Conservation (phyloP, 2,797 vertebrate genomes). For the Apogon talboti region DNA sequence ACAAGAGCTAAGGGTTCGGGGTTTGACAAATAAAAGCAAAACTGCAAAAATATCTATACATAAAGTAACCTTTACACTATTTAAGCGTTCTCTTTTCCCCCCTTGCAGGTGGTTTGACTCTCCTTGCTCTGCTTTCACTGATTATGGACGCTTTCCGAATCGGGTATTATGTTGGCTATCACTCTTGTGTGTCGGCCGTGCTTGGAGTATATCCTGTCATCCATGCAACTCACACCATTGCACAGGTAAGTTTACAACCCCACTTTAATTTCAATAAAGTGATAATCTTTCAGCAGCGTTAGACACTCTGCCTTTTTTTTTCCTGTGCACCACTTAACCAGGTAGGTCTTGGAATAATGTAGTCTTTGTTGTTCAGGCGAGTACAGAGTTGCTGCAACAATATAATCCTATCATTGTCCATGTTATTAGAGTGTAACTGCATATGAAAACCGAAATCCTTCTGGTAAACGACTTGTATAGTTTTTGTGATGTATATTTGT, state of each 20-base stretch:
- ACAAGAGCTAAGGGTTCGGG: background rate
- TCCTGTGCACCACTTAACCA: conserved; percentile 47
- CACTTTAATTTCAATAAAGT: conserved; percentile 52
- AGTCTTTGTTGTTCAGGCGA: conserved; percentile 73
- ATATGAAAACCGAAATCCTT: conserved; percentile 41
- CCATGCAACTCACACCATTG: conserved; percentile 91
- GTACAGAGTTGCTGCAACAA: conserved; percentile 64
- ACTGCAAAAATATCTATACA: accelerated
- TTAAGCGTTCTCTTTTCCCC: background rate
- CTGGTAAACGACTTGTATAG: conserved; percentile 25
- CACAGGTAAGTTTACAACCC: conserved; percentile 87
- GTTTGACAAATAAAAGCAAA: background rate
- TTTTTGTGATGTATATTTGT: background rate
- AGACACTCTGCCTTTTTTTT: conserved; percentile 47
- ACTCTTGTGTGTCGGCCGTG: conserved; percentile 88
- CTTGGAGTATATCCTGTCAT: conserved; percentile 92
- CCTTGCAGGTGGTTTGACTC: conserved; percentile 89
- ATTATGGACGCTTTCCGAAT: conserved; percentile 95
- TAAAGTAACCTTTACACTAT: background rate
- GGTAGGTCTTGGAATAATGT: conserved; percentile 69
- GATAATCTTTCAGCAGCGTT: conserved; percentile 64
- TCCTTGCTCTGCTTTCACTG: conserved; percentile 93
- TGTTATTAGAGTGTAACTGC: conserved; percentile 57
- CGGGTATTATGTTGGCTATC: conserved; percentile 93
- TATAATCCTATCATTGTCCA: conserved; percentile 70